Evolutionary conservation across 2,113 vertebrate species (phyloP).

Genomic region (Pomatostomus ruficeps): DNA sequence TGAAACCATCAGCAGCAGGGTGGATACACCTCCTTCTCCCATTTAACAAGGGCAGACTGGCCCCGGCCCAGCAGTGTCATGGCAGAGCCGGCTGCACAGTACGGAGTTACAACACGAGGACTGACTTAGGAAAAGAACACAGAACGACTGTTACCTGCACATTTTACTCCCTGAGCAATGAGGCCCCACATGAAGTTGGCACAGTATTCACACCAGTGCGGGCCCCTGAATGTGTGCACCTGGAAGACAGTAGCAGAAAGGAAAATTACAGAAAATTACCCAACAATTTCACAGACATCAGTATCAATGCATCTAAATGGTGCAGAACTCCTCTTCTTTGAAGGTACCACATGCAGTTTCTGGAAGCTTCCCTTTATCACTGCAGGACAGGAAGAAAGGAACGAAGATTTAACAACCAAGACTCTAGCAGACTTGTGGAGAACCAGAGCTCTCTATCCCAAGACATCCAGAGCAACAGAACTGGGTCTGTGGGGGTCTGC

Average conservation of each 20-base stretch:
- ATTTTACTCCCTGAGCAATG: conserved; percentile 98
- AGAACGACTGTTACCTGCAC: conserved; percentile 82
- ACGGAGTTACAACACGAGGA: not conserved
- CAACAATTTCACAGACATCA: not conserved
- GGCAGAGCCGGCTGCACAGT: not conserved
- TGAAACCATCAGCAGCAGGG: not conserved
- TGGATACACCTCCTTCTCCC: not conserved
- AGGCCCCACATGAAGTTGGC: conserved; percentile 99
- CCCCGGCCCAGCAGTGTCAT: fast-evolving
- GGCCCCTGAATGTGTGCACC: conserved; percentile 97
- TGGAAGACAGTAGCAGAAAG: conserved; percentile 69
- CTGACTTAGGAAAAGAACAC: not conserved
- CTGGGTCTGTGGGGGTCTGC: not conserved
- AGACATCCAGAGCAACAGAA: not conserved
- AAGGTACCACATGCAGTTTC: not conserved
- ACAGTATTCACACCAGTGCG: conserved; percentile 98
- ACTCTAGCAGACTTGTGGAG: not conserved
- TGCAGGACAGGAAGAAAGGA: not conserved
- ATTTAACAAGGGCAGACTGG: not conserved
- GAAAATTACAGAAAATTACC: not conserved
- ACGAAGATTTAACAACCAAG: not conserved
- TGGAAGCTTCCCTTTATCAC: not conserved
- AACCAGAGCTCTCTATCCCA: fast-evolving
- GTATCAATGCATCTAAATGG: not conserved
- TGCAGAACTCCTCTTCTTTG: not conserved